Evolutionary conservation across 2,113 vertebrate species (phyloP).

Genomic region (Ceyx margarethae): DNA sequence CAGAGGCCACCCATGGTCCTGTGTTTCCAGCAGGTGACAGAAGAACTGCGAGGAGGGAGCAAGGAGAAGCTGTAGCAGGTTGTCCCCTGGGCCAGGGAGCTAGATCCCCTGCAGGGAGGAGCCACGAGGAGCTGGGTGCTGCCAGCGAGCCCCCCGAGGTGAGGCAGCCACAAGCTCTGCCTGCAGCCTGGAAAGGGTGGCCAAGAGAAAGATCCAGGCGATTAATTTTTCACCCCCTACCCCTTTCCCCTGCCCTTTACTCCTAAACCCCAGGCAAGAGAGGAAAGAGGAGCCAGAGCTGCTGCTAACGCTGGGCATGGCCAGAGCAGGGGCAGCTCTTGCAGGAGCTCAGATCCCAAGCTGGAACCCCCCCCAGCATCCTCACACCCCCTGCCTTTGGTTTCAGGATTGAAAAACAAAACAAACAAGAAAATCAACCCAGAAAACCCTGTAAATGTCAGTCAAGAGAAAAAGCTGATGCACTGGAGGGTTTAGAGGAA

Average conservation of each 20-base stretch:
- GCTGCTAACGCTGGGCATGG: too few species aligned
- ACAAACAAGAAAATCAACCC: neutral
- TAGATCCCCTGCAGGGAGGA: accelerated
- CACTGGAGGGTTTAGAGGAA: accelerated
- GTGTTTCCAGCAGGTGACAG: neutral
- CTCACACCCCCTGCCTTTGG: accelerated
- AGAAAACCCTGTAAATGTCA: neutral
- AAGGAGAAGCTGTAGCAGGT: neutral
- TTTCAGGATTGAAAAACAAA: too few species aligned
- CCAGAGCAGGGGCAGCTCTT: neutral
- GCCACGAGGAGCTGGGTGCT: neutral
- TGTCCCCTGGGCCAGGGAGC: accelerated
- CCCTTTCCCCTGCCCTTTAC: too few species aligned
- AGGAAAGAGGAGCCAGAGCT: accelerated
- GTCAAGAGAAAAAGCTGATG: neutral
- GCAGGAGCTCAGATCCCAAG: neutral
- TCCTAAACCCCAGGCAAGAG: neutral
- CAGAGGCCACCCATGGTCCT: too few species aligned
- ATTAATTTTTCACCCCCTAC: accelerated
- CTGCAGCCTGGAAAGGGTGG: too few species aligned
- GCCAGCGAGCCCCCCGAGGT: accelerated
- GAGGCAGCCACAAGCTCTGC: neutral
- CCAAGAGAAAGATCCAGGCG: too few species aligned
- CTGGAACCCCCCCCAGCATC: too few species aligned
- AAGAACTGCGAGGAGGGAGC: accelerated